phyloP scores from a whole-genome alignment of 2,888 invertebrate species.

The Lasioglossum leucozonium region DNA sequence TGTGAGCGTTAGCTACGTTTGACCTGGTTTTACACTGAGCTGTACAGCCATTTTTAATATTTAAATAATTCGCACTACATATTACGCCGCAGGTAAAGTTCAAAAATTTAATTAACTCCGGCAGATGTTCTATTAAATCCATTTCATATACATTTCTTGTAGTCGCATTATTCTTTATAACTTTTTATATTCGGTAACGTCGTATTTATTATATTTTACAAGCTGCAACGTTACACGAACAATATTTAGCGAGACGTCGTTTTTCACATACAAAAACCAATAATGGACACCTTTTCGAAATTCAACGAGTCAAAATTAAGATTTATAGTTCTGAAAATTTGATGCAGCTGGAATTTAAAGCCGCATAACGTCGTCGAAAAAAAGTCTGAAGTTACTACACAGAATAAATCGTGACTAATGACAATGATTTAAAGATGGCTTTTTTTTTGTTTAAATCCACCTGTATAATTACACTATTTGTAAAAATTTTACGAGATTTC shows the following conservation, averaged over 20 bases:
- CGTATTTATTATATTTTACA: neutral
- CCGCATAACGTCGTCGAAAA: neutral
- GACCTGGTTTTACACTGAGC: neutral
- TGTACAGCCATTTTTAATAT: slow-evolving; percentile 9
- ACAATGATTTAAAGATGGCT: neutral
- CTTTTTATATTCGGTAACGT: neutral
- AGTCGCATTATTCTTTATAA: neutral
- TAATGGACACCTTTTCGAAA: neutral
- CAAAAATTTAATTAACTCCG: neutral
- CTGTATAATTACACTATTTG: neutral
- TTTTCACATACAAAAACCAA: neutral
- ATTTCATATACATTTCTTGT: neutral
- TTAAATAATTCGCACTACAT: neutral
- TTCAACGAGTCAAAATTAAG: neutral
- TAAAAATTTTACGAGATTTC: neutral
- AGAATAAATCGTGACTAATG: neutral
- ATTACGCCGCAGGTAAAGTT: neutral
- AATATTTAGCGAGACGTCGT: neutral
- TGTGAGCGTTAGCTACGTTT: neutral
- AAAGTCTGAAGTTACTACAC: neutral
- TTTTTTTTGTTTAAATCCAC: neutral
- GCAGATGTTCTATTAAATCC: neutral
- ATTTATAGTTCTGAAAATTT: neutral
- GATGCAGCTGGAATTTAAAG: neutral
- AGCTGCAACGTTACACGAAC: neutral